These are phyloP conservation scores for Machaerirhynchus nigripectus DNA, from an alignment of 2,113 vertebrate genomes.

Conservation along the genomic window DNA sequence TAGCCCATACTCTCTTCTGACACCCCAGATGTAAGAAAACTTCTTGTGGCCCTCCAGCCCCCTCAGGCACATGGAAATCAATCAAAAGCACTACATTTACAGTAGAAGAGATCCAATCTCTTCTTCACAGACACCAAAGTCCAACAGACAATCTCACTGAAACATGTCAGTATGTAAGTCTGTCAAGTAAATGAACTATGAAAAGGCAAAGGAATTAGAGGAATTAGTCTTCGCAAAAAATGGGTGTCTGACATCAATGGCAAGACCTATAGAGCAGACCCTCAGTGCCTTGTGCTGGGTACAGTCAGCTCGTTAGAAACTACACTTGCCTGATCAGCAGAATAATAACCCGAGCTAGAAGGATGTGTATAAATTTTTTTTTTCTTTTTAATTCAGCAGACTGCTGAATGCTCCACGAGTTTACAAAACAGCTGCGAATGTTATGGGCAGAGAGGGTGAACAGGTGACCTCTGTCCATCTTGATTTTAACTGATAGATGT, in stretches of 20 bases:
- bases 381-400: neutral
- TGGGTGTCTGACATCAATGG: neutral
- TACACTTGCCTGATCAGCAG: neutral
- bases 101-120: neutral
- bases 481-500: neutral
- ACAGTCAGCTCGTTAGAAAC: neutral
- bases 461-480: neutral
- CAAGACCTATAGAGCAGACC: neutral
- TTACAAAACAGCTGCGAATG: neutral
- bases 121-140: neutral
- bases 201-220: neutral
- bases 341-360: accelerated
- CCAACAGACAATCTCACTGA: neutral
- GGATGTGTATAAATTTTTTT: neutral
- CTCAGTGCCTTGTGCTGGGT: no score
- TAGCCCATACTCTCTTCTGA: neutral
- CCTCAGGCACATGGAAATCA: neutral
- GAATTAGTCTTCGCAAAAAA: neutral
- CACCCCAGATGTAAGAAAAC: accelerated
- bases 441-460: neutral
- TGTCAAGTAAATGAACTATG: neutral
- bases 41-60: neutral
- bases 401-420: neutral
- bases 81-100: neutral
- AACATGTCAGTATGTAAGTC: accelerated